These are phyloP conservation scores for Eunapius fragilis DNA, from an alignment of 37 sponge, comb jelly and placozoan genomes.

Conservation along the genomic window DNA sequence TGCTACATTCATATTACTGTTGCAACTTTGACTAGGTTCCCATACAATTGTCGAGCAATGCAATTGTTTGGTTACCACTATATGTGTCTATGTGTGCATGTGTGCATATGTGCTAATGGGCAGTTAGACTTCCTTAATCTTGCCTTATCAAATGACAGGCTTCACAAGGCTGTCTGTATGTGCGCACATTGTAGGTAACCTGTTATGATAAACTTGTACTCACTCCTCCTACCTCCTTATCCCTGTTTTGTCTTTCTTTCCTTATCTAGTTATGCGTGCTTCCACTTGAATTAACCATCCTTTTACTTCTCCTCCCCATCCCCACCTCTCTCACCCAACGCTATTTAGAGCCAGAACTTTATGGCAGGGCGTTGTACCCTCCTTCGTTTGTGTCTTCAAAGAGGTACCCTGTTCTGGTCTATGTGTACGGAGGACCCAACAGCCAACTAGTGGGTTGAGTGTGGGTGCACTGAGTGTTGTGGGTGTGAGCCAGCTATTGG, in stretches of 20 bases:
- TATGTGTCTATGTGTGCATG: too few relatives aligned
- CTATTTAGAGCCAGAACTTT: conserved; percentile 33
- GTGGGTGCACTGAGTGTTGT: conserved; percentile 4
- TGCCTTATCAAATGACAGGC: too few relatives aligned
- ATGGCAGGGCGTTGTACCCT: conserved; percentile 52
- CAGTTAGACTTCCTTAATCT: too few relatives aligned
- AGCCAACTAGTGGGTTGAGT: conserved; percentile 63
- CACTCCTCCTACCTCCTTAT: background rate
- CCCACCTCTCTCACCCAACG: background rate
- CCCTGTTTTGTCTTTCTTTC: background rate
- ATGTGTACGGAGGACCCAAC: conserved; percentile 82
- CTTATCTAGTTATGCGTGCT: background rate
- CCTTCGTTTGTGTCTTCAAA: conserved; percentile 34
- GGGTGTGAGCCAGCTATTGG: too few relatives aligned
- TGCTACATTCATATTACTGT: background rate
- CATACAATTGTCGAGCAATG: too few relatives aligned
- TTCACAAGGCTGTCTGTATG: too few relatives aligned
- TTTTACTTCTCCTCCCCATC: background rate
- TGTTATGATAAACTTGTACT: too few relatives aligned
- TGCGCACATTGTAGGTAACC: too few relatives aligned
- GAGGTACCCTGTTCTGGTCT: conserved; percentile 71
- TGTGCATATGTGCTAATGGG: too few relatives aligned
- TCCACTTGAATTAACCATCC: background rate
- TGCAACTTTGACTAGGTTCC: too few relatives aligned
- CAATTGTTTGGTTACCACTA: too few relatives aligned